Base-by-base conservation (phyloP, 2,888 invertebrate genomes). In the Conops quadrifasciatus region DNA sequence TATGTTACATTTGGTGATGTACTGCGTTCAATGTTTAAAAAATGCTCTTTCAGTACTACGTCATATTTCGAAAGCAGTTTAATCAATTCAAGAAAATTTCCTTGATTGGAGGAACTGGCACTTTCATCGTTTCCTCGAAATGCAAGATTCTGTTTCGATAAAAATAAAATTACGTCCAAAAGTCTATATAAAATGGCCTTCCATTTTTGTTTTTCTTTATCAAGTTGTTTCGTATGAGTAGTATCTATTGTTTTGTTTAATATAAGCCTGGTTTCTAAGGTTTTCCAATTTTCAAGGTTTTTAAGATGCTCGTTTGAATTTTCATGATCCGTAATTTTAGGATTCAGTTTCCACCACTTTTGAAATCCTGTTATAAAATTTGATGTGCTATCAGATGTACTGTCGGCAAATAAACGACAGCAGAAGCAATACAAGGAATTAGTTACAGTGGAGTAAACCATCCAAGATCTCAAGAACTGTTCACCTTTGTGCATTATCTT, bases 51-150 rank as follows among this genome's bases (percentile, higher is more conserved):
- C 16, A 65, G 47, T 24, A 65, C 65, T 51, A 49, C 47, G 30
- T 65, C 65, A 30, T 65, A 65, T 51, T 65, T 53, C 21, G 65
- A 65, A 65, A 65, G 53, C 65, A 65, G 45, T 30, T 65, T 24
- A 30, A 53, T 26, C 51, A 53, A 51, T 65, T 65, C 53, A 28
- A 65, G 65, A 65, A 65, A 65, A 65, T 65, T 53, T 24, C 65
- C 65, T 51, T 65, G 45, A 30, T 65, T 65, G 30, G 24, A 30
- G 26, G 65, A 65, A 28, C 13, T 51, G 45, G 16, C 65, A 65
- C 51, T 51, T 65, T 65, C 65, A 30, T 65, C 47, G 30, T 65
- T 47, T 21, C 53, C 65, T 30, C 65, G 49, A 53, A 65, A 65
- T 26, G 53, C 49, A 47, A 65, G 65, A 51, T 65, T 65, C 47